Percentiles rank a stretch among this genome's conserved stretches.
These are phyloP conservation scores for Blera fallax DNA, from an alignment of 2,888 invertebrate species.

Conservation along the genomic window DNA sequence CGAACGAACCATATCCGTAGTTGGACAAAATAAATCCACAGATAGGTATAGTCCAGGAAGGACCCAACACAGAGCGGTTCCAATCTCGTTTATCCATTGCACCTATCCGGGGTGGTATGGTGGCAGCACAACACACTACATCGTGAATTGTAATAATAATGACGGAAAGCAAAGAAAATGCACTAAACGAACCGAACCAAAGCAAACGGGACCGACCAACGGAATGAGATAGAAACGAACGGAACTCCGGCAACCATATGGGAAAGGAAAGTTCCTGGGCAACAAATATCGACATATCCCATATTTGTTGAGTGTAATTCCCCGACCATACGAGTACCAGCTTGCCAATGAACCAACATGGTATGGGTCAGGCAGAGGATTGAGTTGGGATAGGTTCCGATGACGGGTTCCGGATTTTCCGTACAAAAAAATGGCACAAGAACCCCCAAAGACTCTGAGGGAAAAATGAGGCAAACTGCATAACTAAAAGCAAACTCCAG, in stretches of 20 bases:
- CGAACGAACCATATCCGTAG: background rate
- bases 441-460: slow-evolving; percentile 38
- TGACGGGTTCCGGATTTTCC: slow-evolving; percentile 35
- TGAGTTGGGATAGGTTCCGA: slow-evolving; percentile 31
- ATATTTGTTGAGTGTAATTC: slow-evolving; percentile 66
- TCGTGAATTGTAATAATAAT: slow-evolving; percentile 66
- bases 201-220: background rate
- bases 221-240: slow-evolving; percentile 13
- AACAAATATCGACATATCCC: slow-evolving; percentile 58
- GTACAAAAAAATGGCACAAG: slow-evolving; percentile 13
- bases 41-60: background rate
- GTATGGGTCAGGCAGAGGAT: background rate
- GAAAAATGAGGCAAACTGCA: slow-evolving; percentile 47
- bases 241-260: slow-evolving; percentile 35
- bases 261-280: slow-evolving; percentile 25
- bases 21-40: slow-evolving; percentile 16
- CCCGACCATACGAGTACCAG: slow-evolving; percentile 46
- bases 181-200: slow-evolving; percentile 47
- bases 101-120: background rate
- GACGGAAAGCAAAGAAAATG: slow-evolving; percentile 60
- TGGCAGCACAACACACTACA: slow-evolving; percentile 6
- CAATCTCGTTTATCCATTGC: background rate
- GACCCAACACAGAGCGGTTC: background rate
- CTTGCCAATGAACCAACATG: slow-evolving; percentile 34
- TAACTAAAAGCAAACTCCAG: slow-evolving; percentile 51